Percentiles rank a stretch among this genome's conserved stretches.
Evolutionary conservation across 2,113 vertebrate genomes (phyloP).

Genomic region (Scopus umbretta): DNA sequence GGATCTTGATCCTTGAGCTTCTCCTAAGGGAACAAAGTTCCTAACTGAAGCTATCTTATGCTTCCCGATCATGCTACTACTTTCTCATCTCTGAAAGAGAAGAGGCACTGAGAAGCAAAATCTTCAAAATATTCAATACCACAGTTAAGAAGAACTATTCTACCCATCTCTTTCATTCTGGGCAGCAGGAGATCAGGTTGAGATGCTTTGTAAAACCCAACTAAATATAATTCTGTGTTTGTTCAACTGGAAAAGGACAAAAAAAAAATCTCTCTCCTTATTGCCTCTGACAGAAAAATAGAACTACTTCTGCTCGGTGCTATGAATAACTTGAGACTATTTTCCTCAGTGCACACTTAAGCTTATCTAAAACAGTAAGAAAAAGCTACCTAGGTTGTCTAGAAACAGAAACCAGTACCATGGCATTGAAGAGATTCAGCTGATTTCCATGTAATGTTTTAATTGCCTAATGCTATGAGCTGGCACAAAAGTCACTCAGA

Average conservation of each 20-base stretch:
- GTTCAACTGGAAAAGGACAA: not conserved
- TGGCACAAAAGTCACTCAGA: not conserved
- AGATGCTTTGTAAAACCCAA: not conserved
- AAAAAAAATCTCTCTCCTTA: not conserved
- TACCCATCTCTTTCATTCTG: not conserved
- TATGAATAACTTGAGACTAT: not conserved
- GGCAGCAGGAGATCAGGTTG: not conserved
- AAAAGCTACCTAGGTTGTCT: not conserved
- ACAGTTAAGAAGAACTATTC: not conserved
- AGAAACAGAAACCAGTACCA: not conserved
- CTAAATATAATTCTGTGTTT: not conserved
- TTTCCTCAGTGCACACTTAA: not conserved
- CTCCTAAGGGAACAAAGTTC: not conserved
- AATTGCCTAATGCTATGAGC: not conserved
- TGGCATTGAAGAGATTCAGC: not conserved
- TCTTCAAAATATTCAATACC: not conserved
- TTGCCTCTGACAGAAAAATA: not conserved
- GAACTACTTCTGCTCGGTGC: not conserved
- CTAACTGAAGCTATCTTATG: not conserved
- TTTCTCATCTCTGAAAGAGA: not conserved
- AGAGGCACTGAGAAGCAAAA: not conserved
- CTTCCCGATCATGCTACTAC: not conserved
- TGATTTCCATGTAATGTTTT: not conserved
- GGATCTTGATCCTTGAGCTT: not conserved
- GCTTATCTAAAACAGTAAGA: not conserved